Evolutionary conservation across 2,888 invertebrate species (phyloP).

Genomic region (Cephus runcator): DNA sequence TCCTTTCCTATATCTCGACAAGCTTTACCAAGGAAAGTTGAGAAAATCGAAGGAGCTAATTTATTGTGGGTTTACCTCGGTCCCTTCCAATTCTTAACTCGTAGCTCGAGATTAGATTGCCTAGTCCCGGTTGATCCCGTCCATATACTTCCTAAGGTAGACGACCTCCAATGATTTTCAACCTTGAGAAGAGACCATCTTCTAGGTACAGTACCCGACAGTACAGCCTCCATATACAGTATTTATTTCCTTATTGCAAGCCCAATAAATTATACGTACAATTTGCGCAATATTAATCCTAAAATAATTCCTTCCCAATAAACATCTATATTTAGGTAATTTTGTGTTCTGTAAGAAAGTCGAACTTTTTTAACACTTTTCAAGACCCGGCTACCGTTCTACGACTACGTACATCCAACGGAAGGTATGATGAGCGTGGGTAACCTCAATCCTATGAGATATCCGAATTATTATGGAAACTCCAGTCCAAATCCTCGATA

Average conservation of each 20-base stretch:
- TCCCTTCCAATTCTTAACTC: neutral
- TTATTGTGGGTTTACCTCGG: neutral
- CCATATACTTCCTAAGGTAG: neutral
- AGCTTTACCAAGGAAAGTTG: neutral
- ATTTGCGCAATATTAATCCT: neutral
- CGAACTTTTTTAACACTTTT: neutral
- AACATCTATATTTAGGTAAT: neutral
- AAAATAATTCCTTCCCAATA: neutral
- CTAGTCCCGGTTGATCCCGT: neutral
- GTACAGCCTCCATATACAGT: neutral
- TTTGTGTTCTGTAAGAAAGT: neutral
- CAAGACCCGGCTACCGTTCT: slow-evolving; percentile 48
- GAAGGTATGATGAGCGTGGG: slow-evolving; percentile 28
- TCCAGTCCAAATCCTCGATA: slow-evolving; percentile 45
- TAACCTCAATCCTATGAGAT: slow-evolving; percentile 23
- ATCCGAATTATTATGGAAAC: slow-evolving; percentile 53
- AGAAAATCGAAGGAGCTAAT: neutral
- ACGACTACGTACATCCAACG: slow-evolving; percentile 52
- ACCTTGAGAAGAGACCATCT: neutral
- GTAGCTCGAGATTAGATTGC: neutral
- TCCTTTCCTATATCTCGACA: neutral
- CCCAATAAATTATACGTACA: neutral
- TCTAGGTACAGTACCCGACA: neutral
- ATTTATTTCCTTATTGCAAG: neutral
- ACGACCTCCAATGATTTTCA: neutral